Base-by-base conservation (phyloP, 2,797 vertebrate genomes). In the Nyctalus aviator region DNA sequence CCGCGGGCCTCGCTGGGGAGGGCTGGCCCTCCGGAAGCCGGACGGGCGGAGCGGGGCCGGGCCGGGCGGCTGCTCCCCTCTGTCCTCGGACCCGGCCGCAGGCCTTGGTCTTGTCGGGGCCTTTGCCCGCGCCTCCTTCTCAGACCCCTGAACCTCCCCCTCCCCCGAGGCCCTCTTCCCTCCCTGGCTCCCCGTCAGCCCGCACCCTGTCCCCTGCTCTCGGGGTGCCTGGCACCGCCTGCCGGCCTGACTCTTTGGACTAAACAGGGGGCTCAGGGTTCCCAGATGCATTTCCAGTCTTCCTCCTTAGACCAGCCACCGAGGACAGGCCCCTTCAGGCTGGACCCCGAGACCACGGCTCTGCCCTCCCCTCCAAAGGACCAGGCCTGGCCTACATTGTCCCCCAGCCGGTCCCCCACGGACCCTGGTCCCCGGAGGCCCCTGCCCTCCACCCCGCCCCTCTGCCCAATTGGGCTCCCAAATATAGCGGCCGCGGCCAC, bases 401-500 rank as follows among this genome's bases (percentile, higher is more conserved):
- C 93, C 88, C 53, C 71, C 25, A n/a, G 37, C 46, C 59, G 55
- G 35, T 94, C 41, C 94, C 93, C 62, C 57, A 13, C 21, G 41
- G 84, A 71, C 76, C 13, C 53, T 79, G 72, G 91, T 75, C 93
- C 79, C 84, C 82, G 69, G 91, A 91, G 89, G 69, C 84, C 84
- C 48, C 84, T 84, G 86, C 76, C 75, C 3, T 75, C 95, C 79
- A 82, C 37, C 85, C 93, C 89, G 90, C 93, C 95, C 86, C 84
- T 88, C 41, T 84, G 94, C 69, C 93, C 93, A 95, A 23, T 84
- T 59, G 92, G 94, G 90, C 88, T 97, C 97, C 97, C 97, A 97
- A 97, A 97, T 97, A 97, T 97, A 97, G 96, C 90, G 95, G 95
- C 97, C 55, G 32, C 79, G 94, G 96, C 95, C 96, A 96, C 96